These are phyloP conservation scores for Hartigia nigra DNA, from an alignment of 2,888 invertebrate species.

Conservation along the genomic window DNA sequence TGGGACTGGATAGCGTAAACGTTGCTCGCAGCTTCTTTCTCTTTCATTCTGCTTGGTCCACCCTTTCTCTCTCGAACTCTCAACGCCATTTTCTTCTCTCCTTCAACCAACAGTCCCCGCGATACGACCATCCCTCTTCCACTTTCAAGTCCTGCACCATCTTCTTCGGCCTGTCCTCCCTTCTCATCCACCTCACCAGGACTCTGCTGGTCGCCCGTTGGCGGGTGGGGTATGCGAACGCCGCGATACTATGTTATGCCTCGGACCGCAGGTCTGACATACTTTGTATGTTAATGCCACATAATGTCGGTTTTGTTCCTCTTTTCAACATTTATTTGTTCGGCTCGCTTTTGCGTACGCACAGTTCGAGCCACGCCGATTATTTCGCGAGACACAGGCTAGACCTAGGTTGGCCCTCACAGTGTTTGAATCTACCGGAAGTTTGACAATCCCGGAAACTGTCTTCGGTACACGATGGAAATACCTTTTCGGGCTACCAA, in stretches of 20 bases:
- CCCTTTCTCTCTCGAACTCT: constrained; percentile 20
- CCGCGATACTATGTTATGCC: constrained; percentile 63
- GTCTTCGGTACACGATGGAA: background rate
- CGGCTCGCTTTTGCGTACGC: constrained; percentile 49
- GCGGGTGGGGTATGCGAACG: constrained; percentile 55
- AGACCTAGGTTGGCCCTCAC: background rate
- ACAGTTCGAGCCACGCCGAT: constrained; percentile 20
- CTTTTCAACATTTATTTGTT: constrained; percentile 64
- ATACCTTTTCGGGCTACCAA: background rate
- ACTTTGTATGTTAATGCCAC: constrained; percentile 67
- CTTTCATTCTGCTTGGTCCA: constrained; percentile 19
- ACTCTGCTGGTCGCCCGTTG: constrained; percentile 23
- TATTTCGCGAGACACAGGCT: constrained; percentile 22
- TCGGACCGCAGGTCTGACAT: constrained; percentile 62
- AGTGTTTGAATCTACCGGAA: background rate
- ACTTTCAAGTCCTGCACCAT: constrained; percentile 35
- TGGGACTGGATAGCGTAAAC: constrained; percentile 52
- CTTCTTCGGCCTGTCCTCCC: constrained; percentile 24
- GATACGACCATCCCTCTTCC: constrained; percentile 31
- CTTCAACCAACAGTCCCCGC: constrained; percentile 19
- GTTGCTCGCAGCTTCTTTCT: constrained; percentile 32
- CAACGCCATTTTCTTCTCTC: constrained; percentile 23
- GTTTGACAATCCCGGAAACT: background rate
- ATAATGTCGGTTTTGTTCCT: constrained; percentile 65
- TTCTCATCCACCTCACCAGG: constrained; percentile 21